Percentiles rank a stretch among this genome's conserved stretches.
These are phyloP conservation scores for Elachura formosa DNA, from an alignment of 2,113 vertebrate species.

Conservation along the genomic window DNA sequence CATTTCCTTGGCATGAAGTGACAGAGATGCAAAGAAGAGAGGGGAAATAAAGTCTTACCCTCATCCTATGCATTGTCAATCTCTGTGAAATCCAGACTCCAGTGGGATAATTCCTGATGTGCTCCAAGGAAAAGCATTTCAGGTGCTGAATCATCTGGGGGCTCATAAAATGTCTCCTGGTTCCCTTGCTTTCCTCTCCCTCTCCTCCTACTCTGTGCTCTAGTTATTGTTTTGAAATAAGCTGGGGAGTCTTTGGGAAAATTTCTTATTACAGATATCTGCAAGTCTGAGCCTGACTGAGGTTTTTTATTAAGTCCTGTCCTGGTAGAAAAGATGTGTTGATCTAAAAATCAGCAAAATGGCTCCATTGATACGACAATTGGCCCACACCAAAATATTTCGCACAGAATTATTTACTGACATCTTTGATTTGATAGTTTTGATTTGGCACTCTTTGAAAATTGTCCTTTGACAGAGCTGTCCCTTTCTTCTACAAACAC, in stretches of 20 bases:
- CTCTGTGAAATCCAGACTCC: not conserved
- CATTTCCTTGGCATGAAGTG: not conserved
- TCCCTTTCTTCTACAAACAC: not conserved
- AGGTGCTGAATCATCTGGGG: not conserved
- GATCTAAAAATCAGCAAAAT: not conserved
- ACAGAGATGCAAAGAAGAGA: not conserved
- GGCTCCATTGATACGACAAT: not conserved
- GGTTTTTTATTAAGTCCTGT: not conserved
- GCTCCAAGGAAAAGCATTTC: not conserved
- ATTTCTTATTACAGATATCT: not conserved
- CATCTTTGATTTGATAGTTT: not conserved
- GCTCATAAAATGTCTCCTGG: not conserved
- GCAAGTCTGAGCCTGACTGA: not conserved
- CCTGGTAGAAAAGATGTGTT: not conserved
- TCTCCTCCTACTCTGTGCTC: rapidly evolving
- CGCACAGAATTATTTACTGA: not conserved
- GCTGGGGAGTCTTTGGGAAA: not conserved
- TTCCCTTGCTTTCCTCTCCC: not conserved
- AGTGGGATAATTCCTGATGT: not conserved
- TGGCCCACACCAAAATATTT: not conserved
- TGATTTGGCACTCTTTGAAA: not conserved
- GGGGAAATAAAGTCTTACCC: not conserved
- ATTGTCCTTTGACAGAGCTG: not conserved
- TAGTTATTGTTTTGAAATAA: not conserved
- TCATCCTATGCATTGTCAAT: not conserved